Evolutionary conservation across 2,797 vertebrate species (phyloP), one percentile per base, ranked within the genome.

Genomic region (Bryconaethiops microstoma): DNA sequence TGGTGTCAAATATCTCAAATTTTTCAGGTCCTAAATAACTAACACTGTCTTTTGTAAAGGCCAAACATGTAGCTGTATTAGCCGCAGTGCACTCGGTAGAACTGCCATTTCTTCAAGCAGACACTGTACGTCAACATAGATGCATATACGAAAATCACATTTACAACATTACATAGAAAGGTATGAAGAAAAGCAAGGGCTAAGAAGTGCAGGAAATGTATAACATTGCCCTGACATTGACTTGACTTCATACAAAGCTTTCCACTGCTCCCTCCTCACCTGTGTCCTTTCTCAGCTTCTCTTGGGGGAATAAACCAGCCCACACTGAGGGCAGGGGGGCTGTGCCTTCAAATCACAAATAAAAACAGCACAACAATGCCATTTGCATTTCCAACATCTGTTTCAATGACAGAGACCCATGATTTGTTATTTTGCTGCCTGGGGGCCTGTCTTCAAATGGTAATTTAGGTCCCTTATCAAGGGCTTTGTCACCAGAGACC

Each of bases 321-420:
- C 45, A 42, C 42, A 79, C 68, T 23, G 45, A 70, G 75, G 65
- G 74, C 59, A 69, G 55, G 64, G 39, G 35, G 35, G 35, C 73
- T 72, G 21, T 63, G 9, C 39, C 63, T 77, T 65, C 48, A 85
- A 78, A 80, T 62, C 78, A 78, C 67, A 67, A 80, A 82, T 65
- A 67, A 84, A 79, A 76, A 59, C 81, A 77, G 74, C 84, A 84
- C 83, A 87, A 87, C 76, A 88, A 89, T 83, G 60, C 12, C 42
- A 89, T 93, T 92, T 92, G 86, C 90, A 92, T 93, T 89, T 87
- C 82, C 84, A 88, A 92, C 86, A 91, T 91, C 88, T 91, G 86
- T 86, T 89, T 82, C 84, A 83, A 76, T 83, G 83, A 84, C 78
- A 78, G 73, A 81, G 21, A 88, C 83, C 88, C 85, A 83, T 84